Evolutionary conservation across 2,113 vertebrate species (phyloP).

Genomic region (Brachypteracias leptosomus): DNA sequence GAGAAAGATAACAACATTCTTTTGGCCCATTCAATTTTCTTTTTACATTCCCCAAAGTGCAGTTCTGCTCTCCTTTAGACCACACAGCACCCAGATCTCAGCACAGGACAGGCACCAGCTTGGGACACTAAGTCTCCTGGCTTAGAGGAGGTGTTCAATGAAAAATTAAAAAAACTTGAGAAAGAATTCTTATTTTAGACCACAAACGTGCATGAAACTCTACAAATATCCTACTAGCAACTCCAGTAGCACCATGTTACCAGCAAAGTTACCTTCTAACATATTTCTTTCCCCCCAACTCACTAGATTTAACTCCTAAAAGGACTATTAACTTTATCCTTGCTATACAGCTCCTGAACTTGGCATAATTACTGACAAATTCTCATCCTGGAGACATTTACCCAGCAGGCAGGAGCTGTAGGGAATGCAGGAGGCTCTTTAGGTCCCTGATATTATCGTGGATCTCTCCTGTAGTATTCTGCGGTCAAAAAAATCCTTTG

Average conservation of each 20-base stretch:
- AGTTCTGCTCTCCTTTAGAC: background rate
- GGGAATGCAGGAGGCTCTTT: background rate
- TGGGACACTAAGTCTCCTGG: background rate
- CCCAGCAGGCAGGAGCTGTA: background rate
- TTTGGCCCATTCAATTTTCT: background rate
- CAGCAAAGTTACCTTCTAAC: background rate
- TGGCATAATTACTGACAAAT: background rate
- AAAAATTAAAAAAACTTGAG: background rate
- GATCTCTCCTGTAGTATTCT: background rate
- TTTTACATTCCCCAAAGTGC: background rate
- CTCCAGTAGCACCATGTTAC: background rate
- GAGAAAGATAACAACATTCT: background rate
- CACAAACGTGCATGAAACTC: background rate
- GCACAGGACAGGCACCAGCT: background rate
- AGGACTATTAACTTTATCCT: background rate
- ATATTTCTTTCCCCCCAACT: rapidly evolving
- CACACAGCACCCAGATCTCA: background rate
- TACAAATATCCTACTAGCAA: background rate
- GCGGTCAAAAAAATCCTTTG: background rate
- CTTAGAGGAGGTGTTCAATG: background rate
- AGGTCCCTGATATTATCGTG: background rate
- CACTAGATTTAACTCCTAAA: background rate
- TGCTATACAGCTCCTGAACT: background rate
- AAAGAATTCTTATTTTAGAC: background rate
- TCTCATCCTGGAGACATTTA: background rate